phyloP scores from a whole-genome alignment of 2,888 invertebrate genomes.

The Oligia strigilis region DNA sequence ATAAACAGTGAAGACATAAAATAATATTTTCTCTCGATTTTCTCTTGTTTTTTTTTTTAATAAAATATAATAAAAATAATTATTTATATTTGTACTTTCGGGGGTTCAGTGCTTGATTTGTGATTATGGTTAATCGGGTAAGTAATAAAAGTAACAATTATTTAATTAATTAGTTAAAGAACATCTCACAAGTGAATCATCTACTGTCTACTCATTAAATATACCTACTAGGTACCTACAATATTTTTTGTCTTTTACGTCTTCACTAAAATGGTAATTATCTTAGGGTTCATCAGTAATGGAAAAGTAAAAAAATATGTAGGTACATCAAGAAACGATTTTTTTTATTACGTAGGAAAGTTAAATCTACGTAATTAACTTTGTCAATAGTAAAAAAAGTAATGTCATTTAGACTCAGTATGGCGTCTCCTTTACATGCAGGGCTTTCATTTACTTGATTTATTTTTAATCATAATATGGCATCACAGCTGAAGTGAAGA shows the following conservation, averaged over 20 bases:
- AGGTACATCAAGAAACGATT: not conserved
- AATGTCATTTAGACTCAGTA: not conserved
- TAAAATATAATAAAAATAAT: not conserved
- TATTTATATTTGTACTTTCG: not conserved
- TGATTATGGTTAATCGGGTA: not conserved
- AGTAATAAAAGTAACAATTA: not conserved
- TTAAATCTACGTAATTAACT: not conserved
- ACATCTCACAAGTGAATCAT: not conserved
- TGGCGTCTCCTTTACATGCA: not conserved
- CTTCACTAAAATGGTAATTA: not conserved
- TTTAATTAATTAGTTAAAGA: not conserved
- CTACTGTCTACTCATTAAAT: not conserved
- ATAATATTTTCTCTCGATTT: not conserved
- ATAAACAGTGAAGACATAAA: slow-evolving; percentile 7
- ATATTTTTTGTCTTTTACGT: not conserved
- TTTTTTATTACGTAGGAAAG: not conserved
- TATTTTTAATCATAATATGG: not conserved
- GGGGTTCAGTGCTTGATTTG: not conserved
- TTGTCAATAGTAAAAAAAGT: no score
- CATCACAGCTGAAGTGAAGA: no score
- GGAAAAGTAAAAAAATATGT: not conserved
- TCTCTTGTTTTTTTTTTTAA: no score
- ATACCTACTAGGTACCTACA: not conserved
- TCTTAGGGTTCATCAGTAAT: not conserved
- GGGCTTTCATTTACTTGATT: not conserved